Evolutionary conservation across 1,140 invertebrate genomes (phyloP), one percentile per base, ranked within the genome.

Genomic region (Trichonephila clavata): DNA sequence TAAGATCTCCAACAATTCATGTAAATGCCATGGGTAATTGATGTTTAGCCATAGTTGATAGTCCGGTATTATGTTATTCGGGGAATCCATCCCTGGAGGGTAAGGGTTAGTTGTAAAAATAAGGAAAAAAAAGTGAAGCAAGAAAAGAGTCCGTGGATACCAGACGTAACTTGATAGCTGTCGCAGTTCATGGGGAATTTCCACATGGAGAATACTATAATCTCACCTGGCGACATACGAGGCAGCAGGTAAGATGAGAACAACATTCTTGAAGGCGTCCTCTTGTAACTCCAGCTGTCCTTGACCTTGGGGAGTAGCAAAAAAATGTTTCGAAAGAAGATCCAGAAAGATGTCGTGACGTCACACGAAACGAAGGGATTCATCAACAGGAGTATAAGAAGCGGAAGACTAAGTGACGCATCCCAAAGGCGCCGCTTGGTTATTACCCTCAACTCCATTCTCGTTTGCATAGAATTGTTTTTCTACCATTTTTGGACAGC

Each of bases 361-460:
- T 89, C 87, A 89, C 16, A 14, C 13, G n/a, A 77, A 89, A 14
- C 13, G n/a, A 77, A 89, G 50, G 21, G 20, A 57, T 57, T 71
- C 60, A 86, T 89, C 63, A 89, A 43, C 32, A n/a, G 86, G 16
- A 18, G 27, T 27, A 87, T 57, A 89, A 89, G 61, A 89, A 89
- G 87, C 87, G 87, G 87, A 89, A 89, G 87, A 71, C 65, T 3
- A 7, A n/a, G 83, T 57, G 59, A 87, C 18, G 63, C 50, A 27
- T 89, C 39, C n/a, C 32, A 57, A 68, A 77, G 87, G 87, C 87
- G 87, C 87, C 87, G 65, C 87, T 57, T 89, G 87, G 87, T 89
- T 89, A 77, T 89, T 89, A 89, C 63, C 63, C 87, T 77, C 65
- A 50, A 50, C 50, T 7, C 50, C 50, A 50, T 8, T 13, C 7